Conservation (phyloP, 2,113 vertebrate species). For the Gyps fulvus region DNA sequence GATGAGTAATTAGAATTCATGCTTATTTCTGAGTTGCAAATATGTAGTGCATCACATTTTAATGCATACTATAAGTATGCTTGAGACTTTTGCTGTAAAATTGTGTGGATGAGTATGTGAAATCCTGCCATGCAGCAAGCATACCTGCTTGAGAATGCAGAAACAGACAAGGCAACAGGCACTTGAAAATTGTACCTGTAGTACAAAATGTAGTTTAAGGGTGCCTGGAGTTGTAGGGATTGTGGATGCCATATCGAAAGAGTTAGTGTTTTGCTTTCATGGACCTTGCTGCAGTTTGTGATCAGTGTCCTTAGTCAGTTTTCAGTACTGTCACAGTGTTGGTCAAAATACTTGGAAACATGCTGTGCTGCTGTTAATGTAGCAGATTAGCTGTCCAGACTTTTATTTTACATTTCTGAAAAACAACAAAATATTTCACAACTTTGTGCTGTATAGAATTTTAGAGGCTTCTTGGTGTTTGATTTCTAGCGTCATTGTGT, state of each 20-base stretch:
- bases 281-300: neutral
- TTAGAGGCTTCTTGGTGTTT: neutral
- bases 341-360: neutral
- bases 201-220: neutral
- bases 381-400: neutral
- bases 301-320: neutral
- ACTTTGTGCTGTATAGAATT: neutral
- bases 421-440: neutral
- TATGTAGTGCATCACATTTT: neutral
- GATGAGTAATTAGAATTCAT: neutral
- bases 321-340: neutral
- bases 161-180: neutral
- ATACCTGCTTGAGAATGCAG: neutral
- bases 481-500: neutral
- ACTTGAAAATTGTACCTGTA: neutral
- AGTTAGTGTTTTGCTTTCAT: neutral
- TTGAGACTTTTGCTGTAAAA: neutral
- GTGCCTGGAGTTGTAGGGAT: neutral
- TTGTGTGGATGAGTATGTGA: neutral
- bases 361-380: neutral
- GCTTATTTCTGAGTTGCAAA: neutral
- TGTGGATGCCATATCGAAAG: neutral
- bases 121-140: neutral
- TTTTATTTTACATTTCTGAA: neutral
- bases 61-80: fast-evolving